Evolutionary conservation across 2,797 vertebrate species (phyloP).

Genomic region (Alosa sapidissima): DNA sequence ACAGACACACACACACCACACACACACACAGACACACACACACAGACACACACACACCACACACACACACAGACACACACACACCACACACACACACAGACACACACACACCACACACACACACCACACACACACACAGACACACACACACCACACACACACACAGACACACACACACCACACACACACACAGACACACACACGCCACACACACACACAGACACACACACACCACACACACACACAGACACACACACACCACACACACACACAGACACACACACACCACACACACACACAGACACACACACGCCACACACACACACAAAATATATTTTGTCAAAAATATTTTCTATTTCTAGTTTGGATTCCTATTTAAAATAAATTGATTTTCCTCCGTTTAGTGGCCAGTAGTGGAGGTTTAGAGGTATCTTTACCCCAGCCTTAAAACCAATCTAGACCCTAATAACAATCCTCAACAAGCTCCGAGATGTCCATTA

Average conservation of each 20-base stretch:
- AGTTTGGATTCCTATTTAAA: background rate
- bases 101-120: no score
- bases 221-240: no score
- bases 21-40: background rate
- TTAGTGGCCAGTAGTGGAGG: background rate
- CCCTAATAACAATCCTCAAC: background rate
- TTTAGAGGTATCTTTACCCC: background rate
- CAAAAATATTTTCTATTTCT: background rate
- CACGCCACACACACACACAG: background rate
- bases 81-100: background rate
- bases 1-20: constrained; percentile 10
- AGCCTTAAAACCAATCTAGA: background rate
- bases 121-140: background rate
- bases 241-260: no score
- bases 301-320: background rate
- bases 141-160: background rate
- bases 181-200: background rate
- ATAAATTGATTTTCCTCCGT: background rate
- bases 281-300: constrained; percentile 9
- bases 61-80: constrained; percentile 1
- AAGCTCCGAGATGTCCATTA: background rate
- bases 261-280: constrained; percentile 27
- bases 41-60: no score
- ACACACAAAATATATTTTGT: background rate
- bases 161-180: background rate